Evolutionary conservation across 2,797 vertebrate species (phyloP).

Genomic region (Sebastes hubbsi): DNA sequence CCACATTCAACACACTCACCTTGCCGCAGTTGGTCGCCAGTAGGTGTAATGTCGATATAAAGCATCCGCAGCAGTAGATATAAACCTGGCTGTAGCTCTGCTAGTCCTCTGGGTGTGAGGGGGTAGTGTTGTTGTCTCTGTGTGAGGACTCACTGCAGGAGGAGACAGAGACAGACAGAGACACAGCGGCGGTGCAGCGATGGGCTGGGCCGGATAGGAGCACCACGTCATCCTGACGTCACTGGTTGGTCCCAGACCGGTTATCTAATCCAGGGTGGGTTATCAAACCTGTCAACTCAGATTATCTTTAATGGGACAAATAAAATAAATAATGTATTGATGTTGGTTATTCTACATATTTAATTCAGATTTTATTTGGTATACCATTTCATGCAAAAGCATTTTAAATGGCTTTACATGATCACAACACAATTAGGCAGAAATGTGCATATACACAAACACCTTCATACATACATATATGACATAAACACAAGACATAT

Average conservation of each 20-base stretch:
- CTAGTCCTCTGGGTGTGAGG: conserved; percentile 3
- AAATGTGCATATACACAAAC: too few relatives aligned
- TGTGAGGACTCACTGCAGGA: conserved; percentile 2
- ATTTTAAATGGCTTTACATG: too few relatives aligned
- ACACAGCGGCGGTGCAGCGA: conserved; percentile 39
- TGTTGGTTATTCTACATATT: too few relatives aligned
- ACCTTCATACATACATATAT: too few relatives aligned
- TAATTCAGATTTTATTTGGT: too few relatives aligned
- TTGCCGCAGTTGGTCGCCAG: conserved; percentile 1
- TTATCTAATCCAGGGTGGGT: conserved; percentile 57
- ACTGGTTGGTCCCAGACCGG: conserved; percentile 42
- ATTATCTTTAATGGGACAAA: too few relatives aligned
- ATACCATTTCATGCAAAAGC: too few relatives aligned
- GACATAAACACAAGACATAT: too few relatives aligned
- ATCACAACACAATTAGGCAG: too few relatives aligned
- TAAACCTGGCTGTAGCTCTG: background rate
- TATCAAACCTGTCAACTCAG: background rate
- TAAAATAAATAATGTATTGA: too few relatives aligned
- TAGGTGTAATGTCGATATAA: background rate
- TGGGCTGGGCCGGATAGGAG: conserved; percentile 45
- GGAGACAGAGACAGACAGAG: too few relatives aligned
- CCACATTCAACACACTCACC: background rate
- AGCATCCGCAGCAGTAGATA: background rate
- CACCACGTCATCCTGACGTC: conserved; percentile 67
- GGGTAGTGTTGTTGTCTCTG: background rate